Base-by-base conservation (phyloP, 2,888 invertebrate genomes). In the Trimorus sp. region DNA sequence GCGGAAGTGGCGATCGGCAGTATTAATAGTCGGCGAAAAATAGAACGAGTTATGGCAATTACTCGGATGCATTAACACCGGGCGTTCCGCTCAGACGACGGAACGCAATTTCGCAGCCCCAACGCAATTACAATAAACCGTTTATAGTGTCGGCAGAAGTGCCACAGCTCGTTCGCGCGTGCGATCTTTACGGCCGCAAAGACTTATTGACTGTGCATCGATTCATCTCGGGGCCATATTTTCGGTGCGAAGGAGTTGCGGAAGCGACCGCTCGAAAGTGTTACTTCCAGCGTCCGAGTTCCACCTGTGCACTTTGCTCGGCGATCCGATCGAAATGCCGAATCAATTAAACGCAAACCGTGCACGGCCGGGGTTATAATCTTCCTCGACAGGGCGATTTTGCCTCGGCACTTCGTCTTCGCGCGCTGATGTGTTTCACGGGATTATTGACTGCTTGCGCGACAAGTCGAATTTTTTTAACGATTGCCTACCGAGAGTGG, bases 401-500 rank as follows among this genome's bases (percentile, higher is more conserved):
- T 9, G 12, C 71, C n/a, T 6, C 42, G 51, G 36, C 15, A 36
- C 51, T 63, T 75, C 66, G 66, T 66, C 59, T 75, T 58, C 40
- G 14, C 49, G n/a, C 15, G 53, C 51, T 73, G 42, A 79, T 68
- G 62, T 49, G 37, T 66, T 77, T 73, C 54, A 68, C 59, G 16
- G 40, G 53, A 79, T 79, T 73, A 79, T 74, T 63, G 68, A 62
- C 42, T 58, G 16, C 45, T 68, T 56, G 14, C 56, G 74, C 58
- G 73, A 79, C 69, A 69, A 62, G 68, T 71, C 58, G 45, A 54
- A 60, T 40, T 68, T 66, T 73, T 71, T 59, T 71, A 56, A 37
- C 66, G 60, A 75, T 36, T 26, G 53, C 65, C 9, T 75, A 66
- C 37, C 68, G 58, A 63, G 54, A 51, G 53, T 58, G 45, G 1